Percentiles rank a stretch among this genome's conserved stretches.
These are phyloP conservation scores for Drosophila aff. DNA, from an alignment of 1,140 invertebrate genomes.

Conservation along the genomic window DNA sequence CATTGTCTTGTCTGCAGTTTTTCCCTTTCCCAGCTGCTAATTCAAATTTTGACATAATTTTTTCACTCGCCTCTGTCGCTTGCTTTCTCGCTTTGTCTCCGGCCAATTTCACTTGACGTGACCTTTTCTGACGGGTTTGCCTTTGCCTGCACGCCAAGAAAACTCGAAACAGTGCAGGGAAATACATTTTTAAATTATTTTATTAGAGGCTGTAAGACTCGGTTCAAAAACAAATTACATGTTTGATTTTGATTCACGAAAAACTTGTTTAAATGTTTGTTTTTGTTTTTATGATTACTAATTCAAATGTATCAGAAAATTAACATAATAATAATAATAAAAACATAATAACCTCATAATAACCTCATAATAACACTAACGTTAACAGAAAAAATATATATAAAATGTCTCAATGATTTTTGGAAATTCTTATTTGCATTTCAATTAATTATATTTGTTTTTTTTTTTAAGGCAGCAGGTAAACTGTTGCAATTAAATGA, in stretches of 20 bases:
- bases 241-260: no score
- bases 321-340: neutral
- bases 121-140: constrained; percentile 55
- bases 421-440: no score
- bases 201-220: no score
- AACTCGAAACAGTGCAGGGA: neutral
- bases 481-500: no score
- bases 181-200: no score
- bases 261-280: neutral
- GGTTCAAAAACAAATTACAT: no score
- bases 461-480: no score
- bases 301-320: neutral
- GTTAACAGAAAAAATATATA: no score
- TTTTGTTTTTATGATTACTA: neutral
- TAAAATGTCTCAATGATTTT: no score
- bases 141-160: constrained; percentile 22
- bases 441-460: no score
- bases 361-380: neutral
- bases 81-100: constrained; percentile 72
- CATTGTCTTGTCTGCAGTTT: constrained; percentile 60
- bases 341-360: neutral
- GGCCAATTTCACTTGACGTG: constrained; percentile 74
- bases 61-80: constrained; percentile 33
- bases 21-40: constrained; percentile 58
- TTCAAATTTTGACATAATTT: constrained; percentile 84